Base-by-base conservation (phyloP, 92 coral and sea anemone species). In the Nematostella vectensis region DNA sequence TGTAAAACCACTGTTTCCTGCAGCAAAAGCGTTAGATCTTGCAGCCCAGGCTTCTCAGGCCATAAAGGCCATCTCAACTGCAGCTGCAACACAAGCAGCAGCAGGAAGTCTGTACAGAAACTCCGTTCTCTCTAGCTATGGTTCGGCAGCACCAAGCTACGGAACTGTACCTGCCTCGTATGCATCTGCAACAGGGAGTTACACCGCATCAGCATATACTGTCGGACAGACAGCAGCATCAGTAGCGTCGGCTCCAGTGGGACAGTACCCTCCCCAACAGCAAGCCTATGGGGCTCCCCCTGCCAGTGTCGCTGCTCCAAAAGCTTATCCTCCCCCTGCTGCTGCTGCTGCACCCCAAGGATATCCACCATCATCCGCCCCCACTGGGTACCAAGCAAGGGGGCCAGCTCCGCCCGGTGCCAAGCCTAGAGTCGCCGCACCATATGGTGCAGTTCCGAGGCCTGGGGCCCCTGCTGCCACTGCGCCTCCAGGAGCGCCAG, bases 1-100 rank as follows among this genome's bases (percentile, higher is more conserved):
- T 38, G 33, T 54, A 25, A 47, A 63, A 1, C 80, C 80, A 22
- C 25, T 74, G 53, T 74, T 74, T 54, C 80, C 80, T 13, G 80
- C 80, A 24, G 82, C 78, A 21, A 70, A 77, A 30, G 73, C 83
- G 0, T 50, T 54, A 47, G 28, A 58, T 54, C 44, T 22, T 4
- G 43, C 63, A 20, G 58, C 59, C 39, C 69, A 67, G 20, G 47
- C 60, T 31, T 55, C 55, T 9, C 63, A 77, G 22, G 52, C 54
- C 12, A 27, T 37, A 8, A 54, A 47, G 15, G 33, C 81, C 22
- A 49, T 27, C 31, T 30, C 42, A 54, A 29, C 71, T 3, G 45
- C 62, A 3, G 23, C 68, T 18, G 68, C 78, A 12, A 17, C 72
- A 28, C 55, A 73, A 65, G 61, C 71, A 12, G 50, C 60, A 36